Evolutionary conservation across 2,113 vertebrate species (phyloP).

Genomic region (Poecile atricapillus): DNA sequence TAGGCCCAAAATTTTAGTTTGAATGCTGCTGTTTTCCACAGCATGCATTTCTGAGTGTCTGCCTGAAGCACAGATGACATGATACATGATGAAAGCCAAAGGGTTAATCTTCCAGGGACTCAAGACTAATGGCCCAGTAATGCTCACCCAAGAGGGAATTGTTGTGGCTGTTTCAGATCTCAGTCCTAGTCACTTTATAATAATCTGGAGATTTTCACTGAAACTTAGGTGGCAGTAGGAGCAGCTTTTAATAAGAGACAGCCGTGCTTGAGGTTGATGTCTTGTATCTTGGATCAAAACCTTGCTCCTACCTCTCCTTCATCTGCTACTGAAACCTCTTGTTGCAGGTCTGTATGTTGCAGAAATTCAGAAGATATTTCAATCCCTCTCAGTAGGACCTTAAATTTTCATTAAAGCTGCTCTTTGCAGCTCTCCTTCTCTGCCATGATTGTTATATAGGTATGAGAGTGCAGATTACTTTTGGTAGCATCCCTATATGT

Average conservation of each 20-base stretch:
- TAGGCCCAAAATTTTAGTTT: neutral
- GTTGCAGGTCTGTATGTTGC: neutral
- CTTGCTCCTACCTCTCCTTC: neutral
- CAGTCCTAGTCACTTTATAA: neutral
- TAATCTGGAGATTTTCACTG: neutral
- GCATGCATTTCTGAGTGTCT: neutral
- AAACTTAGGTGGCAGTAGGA: neutral
- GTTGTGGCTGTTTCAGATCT: neutral
- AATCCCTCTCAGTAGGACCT: neutral
- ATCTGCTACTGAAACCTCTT: neutral
- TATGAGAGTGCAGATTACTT: neutral
- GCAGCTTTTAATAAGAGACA: neutral
- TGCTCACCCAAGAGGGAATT: conserved; percentile 17
- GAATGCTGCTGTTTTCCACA: neutral
- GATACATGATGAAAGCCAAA: neutral
- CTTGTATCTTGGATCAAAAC: neutral
- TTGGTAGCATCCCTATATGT: neutral
- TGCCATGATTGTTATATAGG: neutral
- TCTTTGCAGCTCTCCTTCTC: neutral
- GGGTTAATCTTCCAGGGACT: conserved; percentile 40
- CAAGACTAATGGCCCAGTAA: conserved; percentile 14
- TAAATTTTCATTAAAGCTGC: neutral
- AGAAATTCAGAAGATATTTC: neutral
- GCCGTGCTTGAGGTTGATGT: neutral
- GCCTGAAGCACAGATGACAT: neutral